phyloP scores from a whole-genome alignment of 2,888 invertebrate genomes.

The Platycheirus rosarum region DNA sequence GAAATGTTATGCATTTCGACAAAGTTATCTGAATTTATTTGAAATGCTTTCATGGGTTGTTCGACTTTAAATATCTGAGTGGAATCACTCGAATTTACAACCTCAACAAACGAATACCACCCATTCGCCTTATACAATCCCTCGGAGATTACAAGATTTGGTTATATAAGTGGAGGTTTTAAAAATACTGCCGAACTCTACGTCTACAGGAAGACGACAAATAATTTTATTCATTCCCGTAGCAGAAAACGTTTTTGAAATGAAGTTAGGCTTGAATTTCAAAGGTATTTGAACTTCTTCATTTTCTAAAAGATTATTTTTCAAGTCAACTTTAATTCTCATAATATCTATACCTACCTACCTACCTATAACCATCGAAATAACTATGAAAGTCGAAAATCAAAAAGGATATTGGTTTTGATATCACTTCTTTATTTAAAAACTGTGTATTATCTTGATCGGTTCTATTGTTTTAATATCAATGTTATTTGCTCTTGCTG shows the following conservation, averaged over 20 bases:
- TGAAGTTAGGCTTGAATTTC: slow-evolving; percentile 40
- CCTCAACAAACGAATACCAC: slow-evolving; percentile 51
- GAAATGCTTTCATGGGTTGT: slow-evolving; percentile 46
- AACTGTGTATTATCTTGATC: slow-evolving; percentile 23
- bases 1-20: slow-evolving; percentile 30
- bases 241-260: slow-evolving; percentile 42
- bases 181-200: slow-evolving; percentile 47
- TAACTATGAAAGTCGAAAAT: slow-evolving; percentile 39
- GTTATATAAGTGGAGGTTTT: slow-evolving; percentile 25
- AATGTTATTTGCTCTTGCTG: slow-evolving; percentile 14
- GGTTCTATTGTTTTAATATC: slow-evolving; percentile 8
- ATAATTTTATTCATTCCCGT: slow-evolving; percentile 46
- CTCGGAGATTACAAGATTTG: slow-evolving; percentile 43
- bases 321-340: slow-evolving; percentile 6
- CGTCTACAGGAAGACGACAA: slow-evolving; percentile 49
- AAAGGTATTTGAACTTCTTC: slow-evolving; percentile 30
- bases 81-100: slow-evolving; percentile 30
- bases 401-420: slow-evolving; percentile 38
- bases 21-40: slow-evolving; percentile 14
- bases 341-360: slow-evolving; percentile 9
- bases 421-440: slow-evolving; percentile 20
- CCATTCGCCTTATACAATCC: slow-evolving; percentile 40
- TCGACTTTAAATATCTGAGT: slow-evolving; percentile 45
- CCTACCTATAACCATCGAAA: slow-evolving; percentile 17
- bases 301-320: slow-evolving; percentile 15